These are phyloP conservation scores for Capitulum mitella DNA, from an alignment of 2,888 invertebrate species.

Conservation along the genomic window DNA sequence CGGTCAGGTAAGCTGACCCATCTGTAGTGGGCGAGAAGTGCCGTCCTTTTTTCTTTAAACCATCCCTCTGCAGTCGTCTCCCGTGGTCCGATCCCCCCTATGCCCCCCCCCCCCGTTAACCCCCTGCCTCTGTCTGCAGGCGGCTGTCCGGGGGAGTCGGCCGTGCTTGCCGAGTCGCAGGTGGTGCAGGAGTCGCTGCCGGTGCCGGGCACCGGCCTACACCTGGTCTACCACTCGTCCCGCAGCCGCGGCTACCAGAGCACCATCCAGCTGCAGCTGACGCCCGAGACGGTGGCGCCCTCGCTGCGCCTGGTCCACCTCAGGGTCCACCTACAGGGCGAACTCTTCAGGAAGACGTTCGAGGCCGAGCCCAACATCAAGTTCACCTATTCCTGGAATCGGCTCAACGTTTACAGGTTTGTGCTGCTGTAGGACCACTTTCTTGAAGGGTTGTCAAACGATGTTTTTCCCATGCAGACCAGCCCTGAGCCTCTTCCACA, in stretches of 20 bases:
- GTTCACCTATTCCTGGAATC: conserved; percentile 96
- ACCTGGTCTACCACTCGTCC: conserved; percentile 91
- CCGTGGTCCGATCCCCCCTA: too few species aligned
- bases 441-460: too few species aligned
- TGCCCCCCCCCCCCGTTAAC: neutral
- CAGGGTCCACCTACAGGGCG: conserved; percentile 88
- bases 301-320: conserved; percentile 81
- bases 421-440: too few species aligned
- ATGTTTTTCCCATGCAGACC: too few species aligned
- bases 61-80: too few species aligned
- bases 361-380: conserved; percentile 95
- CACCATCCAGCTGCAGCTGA: conserved; percentile 82
- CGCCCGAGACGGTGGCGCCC: conserved; percentile 72
- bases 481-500: too few species aligned
- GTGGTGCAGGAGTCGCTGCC: conserved; percentile 91
- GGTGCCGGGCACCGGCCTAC: conserved; percentile 89
- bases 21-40: too few species aligned
- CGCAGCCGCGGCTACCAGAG: conserved; percentile 87
- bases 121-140: neutral
- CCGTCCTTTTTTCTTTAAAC: too few species aligned
- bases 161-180: conserved; percentile 76
- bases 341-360: conserved; percentile 82
- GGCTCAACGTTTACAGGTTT: conserved; percentile 77
- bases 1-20: too few species aligned
- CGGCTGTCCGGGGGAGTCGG: conserved; percentile 41